Conservation (phyloP, 2,797 vertebrate species). For the Botia kubotai region DNA sequence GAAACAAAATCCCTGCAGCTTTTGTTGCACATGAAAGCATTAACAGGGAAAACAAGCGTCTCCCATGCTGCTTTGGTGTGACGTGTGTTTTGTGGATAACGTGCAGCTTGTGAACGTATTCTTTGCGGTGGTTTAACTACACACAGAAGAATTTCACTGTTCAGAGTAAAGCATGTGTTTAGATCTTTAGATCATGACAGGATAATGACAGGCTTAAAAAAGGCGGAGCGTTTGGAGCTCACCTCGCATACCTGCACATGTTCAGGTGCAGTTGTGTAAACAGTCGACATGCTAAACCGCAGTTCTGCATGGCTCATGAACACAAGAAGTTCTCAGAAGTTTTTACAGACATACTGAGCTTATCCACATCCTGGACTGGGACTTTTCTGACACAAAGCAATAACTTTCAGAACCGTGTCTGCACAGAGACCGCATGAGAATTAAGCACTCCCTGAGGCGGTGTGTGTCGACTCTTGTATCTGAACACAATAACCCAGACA, state of each 20-base stretch:
- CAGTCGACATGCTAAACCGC: conserved; percentile 10
- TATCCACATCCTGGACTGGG: conserved; percentile 46
- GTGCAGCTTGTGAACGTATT: conserved; percentile 6
- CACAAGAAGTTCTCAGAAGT: not conserved
- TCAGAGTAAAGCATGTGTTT: conserved; percentile 22
- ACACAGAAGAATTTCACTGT: conserved; percentile 36
- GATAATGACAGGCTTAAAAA: conserved; percentile 42
- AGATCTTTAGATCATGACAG: conserved; percentile 46
- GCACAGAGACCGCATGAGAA: conserved; percentile 63
- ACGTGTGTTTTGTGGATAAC: not conserved
- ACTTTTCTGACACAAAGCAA: conserved; percentile 56
- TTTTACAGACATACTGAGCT: not conserved
- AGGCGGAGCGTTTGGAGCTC: conserved; percentile 22
- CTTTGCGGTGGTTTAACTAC: conserved; percentile 13
- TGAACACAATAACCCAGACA: conserved; percentile 10
- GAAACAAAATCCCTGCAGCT: conserved; percentile 59
- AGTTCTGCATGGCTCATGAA: not conserved
- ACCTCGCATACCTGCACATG: conserved; percentile 36
- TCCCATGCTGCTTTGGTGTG: conserved; percentile 12
- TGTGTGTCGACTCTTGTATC: conserved; percentile 31
- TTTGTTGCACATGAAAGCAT: conserved; percentile 40
- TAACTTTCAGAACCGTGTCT: conserved; percentile 72
- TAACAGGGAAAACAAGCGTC: conserved; percentile 31
- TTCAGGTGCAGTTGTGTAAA: conserved; percentile 46
- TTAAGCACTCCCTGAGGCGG: conserved; percentile 58